Conservation (phyloP, 2,797 vertebrate species). For the Micrastur ruficollis region DNA sequence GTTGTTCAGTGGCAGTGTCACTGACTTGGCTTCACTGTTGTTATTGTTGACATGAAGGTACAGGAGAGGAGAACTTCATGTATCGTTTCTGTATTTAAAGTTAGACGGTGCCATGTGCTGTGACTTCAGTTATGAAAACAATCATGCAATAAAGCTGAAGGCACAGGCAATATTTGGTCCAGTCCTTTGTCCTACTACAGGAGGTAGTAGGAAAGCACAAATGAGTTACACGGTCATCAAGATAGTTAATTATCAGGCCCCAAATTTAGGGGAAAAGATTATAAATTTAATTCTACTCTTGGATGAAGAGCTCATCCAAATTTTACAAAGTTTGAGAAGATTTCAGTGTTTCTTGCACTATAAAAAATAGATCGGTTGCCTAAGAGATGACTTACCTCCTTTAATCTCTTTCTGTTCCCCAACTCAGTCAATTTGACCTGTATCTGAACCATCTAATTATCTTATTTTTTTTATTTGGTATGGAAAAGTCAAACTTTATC, state of each 20-base stretch:
- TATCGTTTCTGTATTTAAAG: background rate
- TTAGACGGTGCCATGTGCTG: background rate
- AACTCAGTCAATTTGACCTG: background rate
- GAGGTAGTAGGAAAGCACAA: background rate
- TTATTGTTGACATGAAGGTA: background rate
- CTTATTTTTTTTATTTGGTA: background rate
- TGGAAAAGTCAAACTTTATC: slow-evolving; percentile 11
- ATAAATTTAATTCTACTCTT: background rate
- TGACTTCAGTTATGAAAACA: background rate
- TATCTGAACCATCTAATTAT: background rate
- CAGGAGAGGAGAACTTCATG: background rate
- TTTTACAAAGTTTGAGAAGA: background rate
- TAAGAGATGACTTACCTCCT: background rate
- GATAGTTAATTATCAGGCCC: background rate
- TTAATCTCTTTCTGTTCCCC: background rate
- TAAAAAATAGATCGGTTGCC: background rate
- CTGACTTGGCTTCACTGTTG: background rate
- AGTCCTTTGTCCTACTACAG: background rate
- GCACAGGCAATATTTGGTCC: background rate
- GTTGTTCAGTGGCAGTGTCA: background rate
- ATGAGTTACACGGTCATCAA: background rate
- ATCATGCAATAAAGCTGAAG: background rate
- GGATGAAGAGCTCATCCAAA: background rate
- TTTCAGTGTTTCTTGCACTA: background rate
- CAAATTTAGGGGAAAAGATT: background rate